Conservation (phyloP, 2,888 invertebrate species). For the Acronicta psi region DNA sequence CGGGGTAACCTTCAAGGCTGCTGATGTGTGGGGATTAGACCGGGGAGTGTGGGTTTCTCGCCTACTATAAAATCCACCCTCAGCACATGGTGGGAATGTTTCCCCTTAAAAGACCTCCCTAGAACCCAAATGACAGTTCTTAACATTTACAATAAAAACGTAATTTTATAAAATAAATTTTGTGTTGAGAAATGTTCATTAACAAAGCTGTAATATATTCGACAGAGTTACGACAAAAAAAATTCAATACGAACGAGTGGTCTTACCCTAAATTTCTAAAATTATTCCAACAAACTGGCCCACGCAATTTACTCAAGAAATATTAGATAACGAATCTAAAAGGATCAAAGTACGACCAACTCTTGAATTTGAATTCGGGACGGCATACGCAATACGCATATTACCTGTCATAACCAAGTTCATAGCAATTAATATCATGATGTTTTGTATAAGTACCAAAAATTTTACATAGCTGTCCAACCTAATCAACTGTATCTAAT, state of each 20-base stretch:
- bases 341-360: conserved; percentile 47
- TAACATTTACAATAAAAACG: no score
- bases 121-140: no score
- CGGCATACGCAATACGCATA: conserved; percentile 4
- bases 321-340: conserved; percentile 38
- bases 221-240: conserved; percentile 9
- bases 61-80: no score
- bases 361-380: conserved; percentile 28
- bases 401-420: conserved; percentile 24
- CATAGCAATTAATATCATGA: conserved; percentile 1
- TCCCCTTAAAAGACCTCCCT: no score
- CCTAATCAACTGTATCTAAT: no score
- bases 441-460: background rate
- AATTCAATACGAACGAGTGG: conserved; percentile 31
- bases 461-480: no score
- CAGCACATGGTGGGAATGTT: no score
- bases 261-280: conserved; percentile 18
- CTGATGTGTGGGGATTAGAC: no score
- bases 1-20: no score
- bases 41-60: no score
- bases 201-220: background rate
- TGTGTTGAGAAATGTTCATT: background rate
- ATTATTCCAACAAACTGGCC: conserved; percentile 38
- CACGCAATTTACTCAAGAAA: conserved; percentile 44
- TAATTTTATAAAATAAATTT: no score